phyloP scores from a whole-genome alignment of 1,140 invertebrate genomes.

The Caerostris darwini region DNA sequence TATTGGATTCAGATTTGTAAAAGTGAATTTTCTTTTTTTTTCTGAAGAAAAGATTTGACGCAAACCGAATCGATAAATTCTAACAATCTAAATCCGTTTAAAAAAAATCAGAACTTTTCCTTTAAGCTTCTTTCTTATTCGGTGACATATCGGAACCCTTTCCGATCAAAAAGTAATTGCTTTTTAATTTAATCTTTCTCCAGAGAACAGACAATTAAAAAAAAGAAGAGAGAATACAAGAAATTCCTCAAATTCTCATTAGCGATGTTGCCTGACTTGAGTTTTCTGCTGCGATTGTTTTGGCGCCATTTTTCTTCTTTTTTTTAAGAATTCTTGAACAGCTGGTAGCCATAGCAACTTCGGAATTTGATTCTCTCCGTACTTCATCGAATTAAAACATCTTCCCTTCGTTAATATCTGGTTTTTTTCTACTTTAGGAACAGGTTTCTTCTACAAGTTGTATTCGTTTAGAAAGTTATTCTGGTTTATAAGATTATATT shows the following conservation, averaged over 20 bases:
- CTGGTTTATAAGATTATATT: background rate
- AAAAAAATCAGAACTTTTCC: background rate
- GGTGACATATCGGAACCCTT: background rate
- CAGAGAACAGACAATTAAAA: constrained; percentile 4
- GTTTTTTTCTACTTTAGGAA: background rate
- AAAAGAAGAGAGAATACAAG: background rate
- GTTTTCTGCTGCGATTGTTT: constrained; percentile 17
- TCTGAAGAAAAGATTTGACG: background rate
- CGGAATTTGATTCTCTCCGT: constrained; percentile 5
- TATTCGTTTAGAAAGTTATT: background rate
- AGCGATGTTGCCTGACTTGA: background rate
- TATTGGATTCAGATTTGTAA: background rate
- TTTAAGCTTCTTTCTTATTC: constrained; percentile 5
- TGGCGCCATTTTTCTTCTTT: background rate
- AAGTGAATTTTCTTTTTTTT: background rate
- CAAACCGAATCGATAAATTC: background rate
- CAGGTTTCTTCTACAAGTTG: background rate
- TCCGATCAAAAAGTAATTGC: constrained; percentile 20
- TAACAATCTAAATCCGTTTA: constrained; percentile 11
- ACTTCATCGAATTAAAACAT: constrained; percentile 29
- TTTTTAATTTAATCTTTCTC: constrained; percentile 32
- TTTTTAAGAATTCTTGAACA: background rate
- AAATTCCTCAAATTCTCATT: constrained; percentile 37
- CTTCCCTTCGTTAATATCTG: constrained; percentile 2
- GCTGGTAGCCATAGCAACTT: background rate